These are phyloP conservation scores for Zapus hudsonius DNA, from an alignment of 2,113 vertebrate genomes.

Conservation along the genomic window DNA sequence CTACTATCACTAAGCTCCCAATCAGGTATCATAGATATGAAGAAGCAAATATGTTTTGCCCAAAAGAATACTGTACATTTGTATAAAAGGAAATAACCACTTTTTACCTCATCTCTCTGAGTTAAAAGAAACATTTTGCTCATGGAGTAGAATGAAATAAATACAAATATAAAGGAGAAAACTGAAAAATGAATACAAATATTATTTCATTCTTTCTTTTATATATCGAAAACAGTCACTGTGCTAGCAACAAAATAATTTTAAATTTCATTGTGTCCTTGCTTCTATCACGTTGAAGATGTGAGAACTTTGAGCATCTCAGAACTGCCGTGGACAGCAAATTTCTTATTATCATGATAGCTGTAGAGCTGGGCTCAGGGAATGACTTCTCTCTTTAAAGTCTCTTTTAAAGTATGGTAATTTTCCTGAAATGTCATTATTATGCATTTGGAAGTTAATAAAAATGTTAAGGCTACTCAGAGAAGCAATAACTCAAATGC, in stretches of 20 bases:
- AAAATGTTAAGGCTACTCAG: constrained; percentile 51
- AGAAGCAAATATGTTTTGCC: background rate
- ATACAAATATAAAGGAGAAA: background rate
- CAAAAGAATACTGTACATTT: background rate
- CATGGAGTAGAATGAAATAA: background rate
- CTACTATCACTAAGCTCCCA: background rate
- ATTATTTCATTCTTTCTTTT: background rate
- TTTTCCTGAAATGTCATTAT: constrained; percentile 59
- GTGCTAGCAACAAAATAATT: background rate
- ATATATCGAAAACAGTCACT: background rate
- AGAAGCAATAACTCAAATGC: constrained; percentile 43
- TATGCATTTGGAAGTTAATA: constrained; percentile 67
- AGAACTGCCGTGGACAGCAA: background rate
- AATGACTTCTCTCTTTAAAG: constrained; percentile 47
- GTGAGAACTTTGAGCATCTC: background rate
- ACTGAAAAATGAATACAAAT: background rate
- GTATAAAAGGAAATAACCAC: background rate
- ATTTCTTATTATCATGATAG: background rate
- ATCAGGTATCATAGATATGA: background rate
- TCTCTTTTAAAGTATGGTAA: constrained; percentile 21
- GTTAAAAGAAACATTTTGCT: background rate
- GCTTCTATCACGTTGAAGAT: background rate
- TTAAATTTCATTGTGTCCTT: background rate
- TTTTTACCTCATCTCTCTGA: background rate
- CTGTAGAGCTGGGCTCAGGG: background rate